Evolutionary conservation across 2,888 invertebrate genomes (phyloP).

Genomic region (Eretmocerus hayati): DNA sequence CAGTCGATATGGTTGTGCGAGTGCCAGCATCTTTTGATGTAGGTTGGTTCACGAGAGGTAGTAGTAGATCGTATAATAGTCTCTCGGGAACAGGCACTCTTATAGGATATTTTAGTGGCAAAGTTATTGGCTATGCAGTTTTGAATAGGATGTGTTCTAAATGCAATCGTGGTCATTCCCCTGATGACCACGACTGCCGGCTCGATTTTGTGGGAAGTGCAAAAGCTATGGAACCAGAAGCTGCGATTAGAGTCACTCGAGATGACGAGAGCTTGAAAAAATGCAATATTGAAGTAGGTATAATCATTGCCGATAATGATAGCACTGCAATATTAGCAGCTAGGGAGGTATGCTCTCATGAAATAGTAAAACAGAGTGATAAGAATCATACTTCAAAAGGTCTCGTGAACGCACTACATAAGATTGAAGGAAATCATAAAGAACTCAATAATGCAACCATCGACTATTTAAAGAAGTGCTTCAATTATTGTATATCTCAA

Average conservation of each 20-base stretch:
- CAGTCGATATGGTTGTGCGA: neutral
- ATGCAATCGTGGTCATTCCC: slow-evolving; percentile 22
- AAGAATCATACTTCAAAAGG: slow-evolving; percentile 25
- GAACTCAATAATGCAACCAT: slow-evolving; percentile 21
- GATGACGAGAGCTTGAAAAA: slow-evolving; percentile 25
- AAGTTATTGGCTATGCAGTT: slow-evolving; percentile 25
- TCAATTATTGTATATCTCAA: slow-evolving; percentile 9
- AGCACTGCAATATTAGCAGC: slow-evolving; percentile 26
- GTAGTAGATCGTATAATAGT: slow-evolving; percentile 26
- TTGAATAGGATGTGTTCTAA: slow-evolving; percentile 23
- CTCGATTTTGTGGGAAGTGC: slow-evolving; percentile 29
- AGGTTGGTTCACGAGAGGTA: slow-evolving; percentile 24
- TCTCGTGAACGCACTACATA: slow-evolving; percentile 24
- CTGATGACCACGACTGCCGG: slow-evolving; percentile 28
- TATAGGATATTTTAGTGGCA: slow-evolving; percentile 21
- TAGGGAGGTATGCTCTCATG: slow-evolving; percentile 12
- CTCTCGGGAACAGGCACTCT: slow-evolving; percentile 23
- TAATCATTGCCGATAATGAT: slow-evolving; percentile 29
- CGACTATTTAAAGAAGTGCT: slow-evolving; percentile 18
- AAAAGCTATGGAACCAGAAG: slow-evolving; percentile 30
- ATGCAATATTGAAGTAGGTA: slow-evolving; percentile 20
- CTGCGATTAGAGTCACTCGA: slow-evolving; percentile 23
- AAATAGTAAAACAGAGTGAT: slow-evolving; percentile 22
- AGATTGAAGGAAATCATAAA: slow-evolving; percentile 15
- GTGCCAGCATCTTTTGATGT: slow-evolving; percentile 23